These are phyloP conservation scores for Danio tinwini DNA, from an alignment of 2,797 vertebrate genomes.

Conservation along the genomic window DNA sequence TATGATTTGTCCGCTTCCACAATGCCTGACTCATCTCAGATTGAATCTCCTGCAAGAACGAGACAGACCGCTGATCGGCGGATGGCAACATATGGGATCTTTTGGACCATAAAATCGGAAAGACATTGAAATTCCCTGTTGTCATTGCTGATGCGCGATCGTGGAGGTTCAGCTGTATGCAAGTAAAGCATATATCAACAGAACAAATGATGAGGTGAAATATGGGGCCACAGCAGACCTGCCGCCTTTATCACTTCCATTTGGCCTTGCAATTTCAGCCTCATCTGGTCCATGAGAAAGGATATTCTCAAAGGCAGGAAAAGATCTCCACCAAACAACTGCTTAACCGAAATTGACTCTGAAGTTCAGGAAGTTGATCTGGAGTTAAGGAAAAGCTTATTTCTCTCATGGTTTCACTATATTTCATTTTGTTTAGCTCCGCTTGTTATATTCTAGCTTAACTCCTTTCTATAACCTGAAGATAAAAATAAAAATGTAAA, in stretches of 20 bases:
- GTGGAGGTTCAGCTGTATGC: neutral
- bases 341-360: neutral
- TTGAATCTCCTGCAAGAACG: neutral
- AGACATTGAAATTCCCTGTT: neutral
- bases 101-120: neutral
- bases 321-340: neutral
- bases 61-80: neutral
- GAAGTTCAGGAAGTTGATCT: neutral
- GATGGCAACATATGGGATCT: constrained; percentile 1
- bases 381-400: too few relatives aligned
- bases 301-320: constrained; percentile 4
- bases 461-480: too few relatives aligned
- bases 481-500: too few relatives aligned
- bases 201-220: neutral
- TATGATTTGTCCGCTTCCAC: neutral
- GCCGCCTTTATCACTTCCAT: neutral
- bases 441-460: too few relatives aligned
- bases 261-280: neutral
- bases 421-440: too few relatives aligned
- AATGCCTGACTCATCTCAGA: constrained; percentile 1
- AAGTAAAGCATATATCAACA: neutral
- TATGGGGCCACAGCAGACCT: neutral
- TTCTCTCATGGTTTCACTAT: too few relatives aligned
- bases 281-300: neutral
- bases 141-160: neutral